Conservation (phyloP, 1,140 invertebrate genomes). For the Chymomyza costata region DNA sequence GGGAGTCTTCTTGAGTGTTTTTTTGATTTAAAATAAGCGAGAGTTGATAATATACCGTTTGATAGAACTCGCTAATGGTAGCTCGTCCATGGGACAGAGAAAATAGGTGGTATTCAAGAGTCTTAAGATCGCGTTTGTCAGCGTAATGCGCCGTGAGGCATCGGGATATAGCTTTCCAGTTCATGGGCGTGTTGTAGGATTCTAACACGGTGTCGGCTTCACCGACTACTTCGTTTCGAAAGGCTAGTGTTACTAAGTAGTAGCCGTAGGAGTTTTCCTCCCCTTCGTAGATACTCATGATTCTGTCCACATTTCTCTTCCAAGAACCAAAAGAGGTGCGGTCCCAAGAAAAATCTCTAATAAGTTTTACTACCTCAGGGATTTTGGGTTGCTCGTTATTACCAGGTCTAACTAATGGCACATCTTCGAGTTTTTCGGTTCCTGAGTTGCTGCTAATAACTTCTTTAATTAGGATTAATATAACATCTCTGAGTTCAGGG, state of each 20-base stretch:
- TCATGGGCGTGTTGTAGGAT: conserved; percentile 25
- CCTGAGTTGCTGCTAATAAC: too few relatives aligned
- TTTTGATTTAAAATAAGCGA: too few relatives aligned
- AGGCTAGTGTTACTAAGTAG: conserved; percentile 31
- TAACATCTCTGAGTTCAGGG: too few relatives aligned
- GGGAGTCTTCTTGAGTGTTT: too few relatives aligned
- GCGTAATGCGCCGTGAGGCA: conserved; percentile 27
- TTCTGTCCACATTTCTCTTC: conserved; percentile 22
- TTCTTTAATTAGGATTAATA: too few relatives aligned
- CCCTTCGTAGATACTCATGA: conserved; percentile 6
- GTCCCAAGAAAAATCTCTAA: conserved; percentile 12
- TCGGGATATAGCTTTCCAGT: conserved; percentile 19
- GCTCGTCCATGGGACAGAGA: too few relatives aligned
- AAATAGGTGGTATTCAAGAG: conserved; percentile 37
- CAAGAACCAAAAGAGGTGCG: conserved; percentile 6
- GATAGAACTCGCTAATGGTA: too few relatives aligned
- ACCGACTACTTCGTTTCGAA: conserved; percentile 25
- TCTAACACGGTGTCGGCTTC: conserved; percentile 23
- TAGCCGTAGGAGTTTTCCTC: too few relatives aligned
- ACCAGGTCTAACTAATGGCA: too few relatives aligned
- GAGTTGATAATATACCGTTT: too few relatives aligned
- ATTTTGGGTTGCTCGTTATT: too few relatives aligned
- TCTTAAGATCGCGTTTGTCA: conserved; percentile 24
- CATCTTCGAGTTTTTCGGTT: too few relatives aligned
- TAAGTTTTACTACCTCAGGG: conserved; percentile 11